Conservation (phyloP, 2,888 invertebrate genomes). For the Himalopsyche japonica region DNA sequence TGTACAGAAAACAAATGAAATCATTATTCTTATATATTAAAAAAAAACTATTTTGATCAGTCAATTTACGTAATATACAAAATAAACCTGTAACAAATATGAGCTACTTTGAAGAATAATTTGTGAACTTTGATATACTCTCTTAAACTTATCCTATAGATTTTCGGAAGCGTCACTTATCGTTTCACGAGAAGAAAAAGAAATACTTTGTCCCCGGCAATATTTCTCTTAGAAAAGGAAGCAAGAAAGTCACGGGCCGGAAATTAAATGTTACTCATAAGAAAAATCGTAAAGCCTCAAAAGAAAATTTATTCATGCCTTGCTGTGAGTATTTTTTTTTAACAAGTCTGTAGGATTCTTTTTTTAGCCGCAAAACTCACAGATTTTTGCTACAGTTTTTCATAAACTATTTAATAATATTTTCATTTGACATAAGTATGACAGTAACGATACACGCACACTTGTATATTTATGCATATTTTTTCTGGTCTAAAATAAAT, state of each 20-base stretch:
- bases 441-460: too few species aligned
- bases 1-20: too few species aligned
- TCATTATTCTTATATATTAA: too few species aligned
- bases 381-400: neutral
- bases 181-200: neutral
- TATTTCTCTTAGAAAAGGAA: neutral
- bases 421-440: too few species aligned
- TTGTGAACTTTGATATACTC: neutral
- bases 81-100: too few species aligned
- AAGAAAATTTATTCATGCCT: constrained; percentile 14
- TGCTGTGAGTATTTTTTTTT: neutral
- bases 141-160: neutral
- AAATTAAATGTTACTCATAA: constrained; percentile 21
- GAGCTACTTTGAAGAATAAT: neutral
- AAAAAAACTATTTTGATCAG: too few species aligned
- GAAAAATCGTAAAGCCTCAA: constrained; percentile 14
- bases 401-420: neutral
- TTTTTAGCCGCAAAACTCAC: neutral
- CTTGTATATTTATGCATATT: too few species aligned
- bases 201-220: neutral
- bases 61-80: too few species aligned
- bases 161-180: neutral
- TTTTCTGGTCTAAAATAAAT: too few species aligned
- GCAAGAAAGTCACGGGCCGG: constrained; percentile 3
- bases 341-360: neutral